phyloP scores from a whole-genome alignment of 2,888 invertebrate genomes.

The Hesperia comma region DNA sequence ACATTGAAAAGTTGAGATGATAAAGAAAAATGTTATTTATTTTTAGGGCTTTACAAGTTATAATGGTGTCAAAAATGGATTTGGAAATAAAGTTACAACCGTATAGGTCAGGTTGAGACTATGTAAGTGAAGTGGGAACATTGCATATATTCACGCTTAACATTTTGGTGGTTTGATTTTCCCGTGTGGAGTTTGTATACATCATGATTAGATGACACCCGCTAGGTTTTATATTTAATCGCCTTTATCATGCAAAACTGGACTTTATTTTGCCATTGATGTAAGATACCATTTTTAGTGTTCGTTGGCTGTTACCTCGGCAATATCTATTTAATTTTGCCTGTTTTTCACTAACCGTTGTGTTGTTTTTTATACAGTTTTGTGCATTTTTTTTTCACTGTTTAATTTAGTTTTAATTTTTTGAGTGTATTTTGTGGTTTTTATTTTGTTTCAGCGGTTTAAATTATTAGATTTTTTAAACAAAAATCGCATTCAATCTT shows the following conservation, averaged over 20 bases:
- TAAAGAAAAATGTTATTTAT: slow-evolving; percentile 56
- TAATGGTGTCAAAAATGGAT: slow-evolving; percentile 81
- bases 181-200: slow-evolving; percentile 28
- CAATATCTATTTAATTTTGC: not conserved
- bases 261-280: slow-evolving; percentile 1
- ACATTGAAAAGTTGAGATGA: not conserved
- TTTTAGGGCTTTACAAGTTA: slow-evolving; percentile 83
- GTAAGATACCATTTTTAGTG: slow-evolving; percentile 2
- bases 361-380: slow-evolving; percentile 25
- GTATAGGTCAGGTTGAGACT: slow-evolving; percentile 74
- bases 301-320: not conserved
- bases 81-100: slow-evolving; percentile 77
- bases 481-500: no score
- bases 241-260: not conserved
- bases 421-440: not conserved
- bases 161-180: slow-evolving; percentile 45
- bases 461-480: no score
- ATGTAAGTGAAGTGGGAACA: slow-evolving; percentile 66
- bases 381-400: slow-evolving; percentile 9
- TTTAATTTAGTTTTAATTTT: slow-evolving; percentile 6
- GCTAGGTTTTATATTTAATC: slow-evolving; percentile 8
- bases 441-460: not conserved
- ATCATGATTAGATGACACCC: slow-evolving; percentile 5
- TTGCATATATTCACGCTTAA: slow-evolving; percentile 57
- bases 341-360: slow-evolving; percentile 17